Evolutionary conservation across 2,797 vertebrate genomes (phyloP), one percentile per base, ranked within the genome.

Genomic region (Distichodus sexfasciatus): DNA sequence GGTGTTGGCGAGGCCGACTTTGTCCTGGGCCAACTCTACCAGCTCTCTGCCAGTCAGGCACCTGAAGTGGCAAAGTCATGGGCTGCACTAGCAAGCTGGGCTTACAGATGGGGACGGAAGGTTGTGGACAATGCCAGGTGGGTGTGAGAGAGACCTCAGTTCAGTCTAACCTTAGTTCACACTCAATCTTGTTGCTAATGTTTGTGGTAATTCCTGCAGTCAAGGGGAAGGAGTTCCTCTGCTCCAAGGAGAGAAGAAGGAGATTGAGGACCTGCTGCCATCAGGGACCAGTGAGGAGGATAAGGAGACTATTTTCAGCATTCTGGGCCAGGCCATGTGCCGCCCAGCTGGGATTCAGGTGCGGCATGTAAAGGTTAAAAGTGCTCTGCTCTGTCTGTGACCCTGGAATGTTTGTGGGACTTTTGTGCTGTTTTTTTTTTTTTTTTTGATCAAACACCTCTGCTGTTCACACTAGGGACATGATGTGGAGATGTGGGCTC

Each of bases 1-100:
- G 97, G 97, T n/a, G 97, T 99, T 62, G 97, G 97, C 50, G 97
- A 99, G 66, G 90, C 97, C 24, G 97, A 99, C 76, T 96, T 97
- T 11, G 94, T 99, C 67, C 80, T 99, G 79, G 97, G 97, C 21
- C 95, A 98, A 69, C 90, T 99, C 3, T 99, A 98, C 83, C 96
- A 97, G 79, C 89, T 99, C 0, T 98, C 96, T 67, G 95, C 96
- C 36, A 92, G 92, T 41, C 93, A 97, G 75, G 97, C 96, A 63
- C 96, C 97, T 57, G 97, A 98, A 84, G 91, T 98, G 64, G 96
- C 97, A 53, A 99, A 99, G 79, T 96, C 97, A n/a, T 99, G 97
- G 97, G 97, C 97, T 4, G 93, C 97, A 2, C 79, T 99, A 75
- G 97, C 95, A 67, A 99, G 96, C 79, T 99, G 97, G 97, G 94